Base-by-base conservation (phyloP, 2,797 vertebrate genomes). In the Xenentodon cancila region DNA sequence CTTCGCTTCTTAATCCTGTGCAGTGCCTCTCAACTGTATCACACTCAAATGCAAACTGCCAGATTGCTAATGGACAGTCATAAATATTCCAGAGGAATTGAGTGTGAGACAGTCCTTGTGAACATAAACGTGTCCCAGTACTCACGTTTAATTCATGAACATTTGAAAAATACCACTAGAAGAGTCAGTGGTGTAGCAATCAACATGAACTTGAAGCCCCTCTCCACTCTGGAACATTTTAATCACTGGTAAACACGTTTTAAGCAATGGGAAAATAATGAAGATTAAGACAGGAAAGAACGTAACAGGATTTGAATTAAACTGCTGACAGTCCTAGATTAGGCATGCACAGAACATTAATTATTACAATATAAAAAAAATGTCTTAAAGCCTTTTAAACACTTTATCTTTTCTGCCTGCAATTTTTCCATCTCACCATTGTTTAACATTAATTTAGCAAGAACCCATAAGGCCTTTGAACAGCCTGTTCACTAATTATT, bases 301-400 rank as follows among this genome's bases (percentile, higher is more conserved):
- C 81, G 87, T 77, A 91, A 84, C 67, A 53, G 84, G 85, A 92
- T 91, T 89, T 91, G 83, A 90, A 93, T 92, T 83, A 92, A 89
- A 81, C 82, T 80, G 77, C 79, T 75, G 88, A 91, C 80, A 87
- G 68, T 87, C 73, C 68, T 88, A 80, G 82, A 85, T 89, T 86
- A 90, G 75, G 71, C 68, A 75, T 71, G 67, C 84, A 88, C 73
- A 80, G 60, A 79, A 79, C 86, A 90, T 91, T 90, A 88, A 92
- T 92, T 91, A 89, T 89, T 85, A 84, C 79, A 79, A 87, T 84
- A 84, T 79, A 83, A 86, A 88, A 93, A 88, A 32, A 25, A 25
- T 86, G 75, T 80, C 86, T 82, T 76, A 74, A 88, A 87, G 85
- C 73, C 68, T 79, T 71, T 74, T 88, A 82, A 90, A 86, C 82